A percentile compares a stretch with the other conserved stretches of the same genome.
phyloP scores from a whole-genome alignment of 2,113 vertebrate species.

The Istiophorus platypterus region DNA sequence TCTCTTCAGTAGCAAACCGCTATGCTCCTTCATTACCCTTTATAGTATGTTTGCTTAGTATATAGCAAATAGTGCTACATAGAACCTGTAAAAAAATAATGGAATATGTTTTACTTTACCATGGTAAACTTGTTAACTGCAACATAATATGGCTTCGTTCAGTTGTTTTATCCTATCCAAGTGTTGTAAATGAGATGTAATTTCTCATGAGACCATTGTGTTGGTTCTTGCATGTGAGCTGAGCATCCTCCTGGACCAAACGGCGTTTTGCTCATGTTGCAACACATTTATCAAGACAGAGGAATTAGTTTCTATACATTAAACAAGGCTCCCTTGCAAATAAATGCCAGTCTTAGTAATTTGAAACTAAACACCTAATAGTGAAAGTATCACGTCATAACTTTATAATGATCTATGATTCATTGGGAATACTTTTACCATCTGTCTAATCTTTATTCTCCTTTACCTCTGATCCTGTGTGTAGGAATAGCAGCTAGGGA shows the following conservation, averaged over 20 bases:
- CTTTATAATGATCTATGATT: no score
- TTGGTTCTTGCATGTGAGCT: neutral
- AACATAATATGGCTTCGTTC: neutral
- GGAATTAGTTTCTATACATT: neutral
- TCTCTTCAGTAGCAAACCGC: neutral
- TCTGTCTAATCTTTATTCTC: neutral
- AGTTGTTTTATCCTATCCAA: neutral
- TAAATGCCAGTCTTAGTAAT: neutral
- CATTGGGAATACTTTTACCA: no score
- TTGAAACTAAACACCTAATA: neutral
- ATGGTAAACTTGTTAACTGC: slow-evolving; percentile 8
- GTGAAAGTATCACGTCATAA: neutral
- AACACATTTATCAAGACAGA: neutral
- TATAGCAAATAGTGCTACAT: neutral
- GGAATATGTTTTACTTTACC: slow-evolving; percentile 6
- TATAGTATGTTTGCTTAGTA: neutral
- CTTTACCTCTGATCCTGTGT: neutral
- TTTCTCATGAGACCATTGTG: slow-evolving; percentile 1
- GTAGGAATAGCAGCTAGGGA: slow-evolving; percentile 96
- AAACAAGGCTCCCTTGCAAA: neutral
- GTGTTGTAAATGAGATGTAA: neutral
- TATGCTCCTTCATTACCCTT: neutral
- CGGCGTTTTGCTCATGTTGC: neutral
- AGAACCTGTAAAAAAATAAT: neutral
- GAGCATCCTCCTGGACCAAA: neutral